Evolutionary conservation across 2,888 invertebrate genomes (phyloP), one percentile per base, ranked within the genome.

Genomic region (Yponomeuta plumbellus): DNA sequence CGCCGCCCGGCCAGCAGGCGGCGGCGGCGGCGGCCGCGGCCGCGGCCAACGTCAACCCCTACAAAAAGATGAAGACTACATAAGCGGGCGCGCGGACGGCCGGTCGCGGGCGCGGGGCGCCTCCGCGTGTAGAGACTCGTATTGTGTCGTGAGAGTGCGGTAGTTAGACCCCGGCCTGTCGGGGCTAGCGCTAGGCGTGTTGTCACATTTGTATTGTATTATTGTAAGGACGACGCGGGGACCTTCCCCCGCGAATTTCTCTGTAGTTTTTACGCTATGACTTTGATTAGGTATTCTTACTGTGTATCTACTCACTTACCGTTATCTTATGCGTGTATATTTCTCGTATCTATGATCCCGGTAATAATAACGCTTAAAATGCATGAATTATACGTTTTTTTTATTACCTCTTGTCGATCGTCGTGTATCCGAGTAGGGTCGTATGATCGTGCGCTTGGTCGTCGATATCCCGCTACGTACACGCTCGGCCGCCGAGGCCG

Each of bases 21-120:
- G 84, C 75, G 78, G 86, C 82, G 71, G 83, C 86, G 78, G 83
- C 88, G 67, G 86, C 88, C 67, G 84, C 86, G 69, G 85, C 88
- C 68, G 84, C 86, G 69, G 86, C 86, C 64, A 22, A 56, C 57
- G 66, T 69, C 81, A 96, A 96, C 84, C 97, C 97, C 68, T 97
- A 96, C 90, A 97, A 97, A 91, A 97, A 97, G 92, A 95, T 97
- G 94, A 97, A 97, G 92, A 97, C 97, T 77, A 96, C 95, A 82
- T 95, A 95, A 92, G 73, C 70, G 76, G 34, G 80, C 70, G 76
- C 74, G 77, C 34, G 85, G 85, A 86, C 84, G 81, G 85, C 84
- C 84, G 85, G 86, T 83, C 85, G 88, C 88, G 88, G 88, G 88
- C 34, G 34, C 34, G 34, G 34, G 34, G 34, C 8, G 34, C 85